Conservation (phyloP, 2,888 invertebrate genomes). For the Muschampia plurimacula region DNA sequence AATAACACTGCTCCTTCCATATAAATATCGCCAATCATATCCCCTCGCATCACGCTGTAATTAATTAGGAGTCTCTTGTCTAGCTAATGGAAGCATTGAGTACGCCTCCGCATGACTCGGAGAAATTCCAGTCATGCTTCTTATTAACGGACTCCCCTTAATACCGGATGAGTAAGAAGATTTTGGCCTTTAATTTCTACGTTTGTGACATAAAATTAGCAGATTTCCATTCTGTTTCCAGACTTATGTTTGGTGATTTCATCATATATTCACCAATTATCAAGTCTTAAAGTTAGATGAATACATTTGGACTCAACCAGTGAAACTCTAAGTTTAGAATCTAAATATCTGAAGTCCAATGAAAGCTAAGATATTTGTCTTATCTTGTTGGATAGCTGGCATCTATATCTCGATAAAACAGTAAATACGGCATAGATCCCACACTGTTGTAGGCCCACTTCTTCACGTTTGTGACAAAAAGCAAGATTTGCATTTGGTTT, state of each 20-base stretch:
- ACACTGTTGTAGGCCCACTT: too few species aligned
- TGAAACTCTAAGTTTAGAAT: background rate
- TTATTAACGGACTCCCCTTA: constrained; percentile 49
- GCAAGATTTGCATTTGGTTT: too few species aligned
- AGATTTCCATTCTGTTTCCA: too few species aligned
- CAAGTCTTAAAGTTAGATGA: too few species aligned
- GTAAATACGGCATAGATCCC: too few species aligned
- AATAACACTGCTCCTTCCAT: background rate
- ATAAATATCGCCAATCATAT: constrained; percentile 18
- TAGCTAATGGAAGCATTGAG: constrained; percentile 57
- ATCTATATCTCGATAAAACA: background rate
- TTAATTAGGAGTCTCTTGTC: constrained; percentile 59
- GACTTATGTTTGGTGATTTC: too few species aligned
- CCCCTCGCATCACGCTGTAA: constrained; percentile 39
- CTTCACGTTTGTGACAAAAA: too few species aligned
- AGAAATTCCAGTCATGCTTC: constrained; percentile 46
- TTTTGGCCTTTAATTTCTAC: background rate
- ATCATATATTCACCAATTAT: too few species aligned
- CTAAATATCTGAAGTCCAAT: background rate
- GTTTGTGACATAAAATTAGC: background rate
- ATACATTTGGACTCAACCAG: too few species aligned
- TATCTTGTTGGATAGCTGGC: background rate
- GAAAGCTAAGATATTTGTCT: background rate
- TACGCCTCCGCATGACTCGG: background rate
- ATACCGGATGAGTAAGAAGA: background rate